A percentile compares a stretch with the other conserved stretches of the same genome.
phyloP scores from a whole-genome alignment of 2,888 invertebrate genomes.

The Sthenelais limicola region DNA sequence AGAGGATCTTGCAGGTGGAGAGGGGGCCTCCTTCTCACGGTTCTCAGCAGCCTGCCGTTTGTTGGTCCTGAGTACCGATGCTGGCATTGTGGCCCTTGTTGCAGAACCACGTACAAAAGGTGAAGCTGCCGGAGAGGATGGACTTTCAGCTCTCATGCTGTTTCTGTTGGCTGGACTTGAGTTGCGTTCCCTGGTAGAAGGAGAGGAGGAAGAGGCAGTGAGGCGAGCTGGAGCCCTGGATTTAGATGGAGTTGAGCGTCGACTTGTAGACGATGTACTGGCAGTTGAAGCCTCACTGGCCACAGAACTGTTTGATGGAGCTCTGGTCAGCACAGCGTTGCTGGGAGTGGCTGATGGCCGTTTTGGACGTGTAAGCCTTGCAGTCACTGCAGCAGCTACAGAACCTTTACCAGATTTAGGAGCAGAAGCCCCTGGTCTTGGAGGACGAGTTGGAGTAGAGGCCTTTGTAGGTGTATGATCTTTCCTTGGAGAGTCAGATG shows the following conservation, averaged over 20 bases:
- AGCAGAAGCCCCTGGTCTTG: background rate
- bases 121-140: slow-evolving; percentile 10
- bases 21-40: slow-evolving; percentile 45
- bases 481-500: background rate
- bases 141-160: background rate
- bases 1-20: slow-evolving; percentile 50
- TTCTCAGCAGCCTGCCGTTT: slow-evolving; percentile 47
- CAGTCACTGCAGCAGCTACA: slow-evolving; percentile 43
- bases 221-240: slow-evolving; percentile 14
- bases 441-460: slow-evolving; percentile 2
- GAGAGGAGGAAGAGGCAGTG: slow-evolving; percentile 2
- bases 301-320: slow-evolving; percentile 46
- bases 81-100: slow-evolving; percentile 52
- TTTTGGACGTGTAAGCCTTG: slow-evolving; percentile 43
- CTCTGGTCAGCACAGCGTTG: slow-evolving; percentile 18
- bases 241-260: slow-evolving; percentile 27
- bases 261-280: slow-evolving; percentile 27
- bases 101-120: slow-evolving; percentile 50
- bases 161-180: slow-evolving; percentile 13
- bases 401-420: background rate
- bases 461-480: background rate
- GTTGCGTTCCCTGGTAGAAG: background rate
- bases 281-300: slow-evolving; percentile 45
- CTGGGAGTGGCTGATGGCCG: slow-evolving; percentile 31
- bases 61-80: slow-evolving; percentile 47